Evolutionary conservation across 64 coral and sea anemone genomes (phyloP), one percentile per base, ranked within the genome.

Genomic region (Actinia tenebrosa): DNA sequence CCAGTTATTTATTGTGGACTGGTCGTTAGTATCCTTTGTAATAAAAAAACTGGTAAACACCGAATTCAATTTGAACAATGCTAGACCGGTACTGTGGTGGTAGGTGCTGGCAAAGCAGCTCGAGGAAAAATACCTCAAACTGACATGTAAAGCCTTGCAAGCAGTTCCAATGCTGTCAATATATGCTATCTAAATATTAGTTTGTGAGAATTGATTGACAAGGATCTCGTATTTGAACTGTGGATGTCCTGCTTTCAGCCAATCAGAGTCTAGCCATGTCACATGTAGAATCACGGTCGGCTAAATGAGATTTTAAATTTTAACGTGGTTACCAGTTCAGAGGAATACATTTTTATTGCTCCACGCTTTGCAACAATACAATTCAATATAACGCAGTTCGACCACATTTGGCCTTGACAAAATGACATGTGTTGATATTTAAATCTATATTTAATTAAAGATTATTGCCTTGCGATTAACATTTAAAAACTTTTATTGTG

Each of bases 231-330:
- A 75, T 75, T 75, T 30, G 69, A 75, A 75, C 69, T 75, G 25
- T 75, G 69, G 69, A 27, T 30, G 69, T 42, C 69, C 69, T 75
- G 69, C 10, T 42, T 10, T 42, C 23, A 11, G n/a, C 69, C 69
- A 75, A 75, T 75, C 69, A 75, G 25, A 75, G 26, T 9, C 69
- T 10, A 75, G 69, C 1, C 10, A n/a, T 75, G 69, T 75, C 69
- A 75, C 23, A 30, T 75, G 69, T 42, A 30, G 69, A 75, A 81
- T 81, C 79, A 53, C 50, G 79, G 79, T 81, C 16, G 43, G 43
- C 45, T 9, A 81, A 53, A 81, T 81, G 79, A 81, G 44, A 81
- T 81, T 81, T 81, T 81, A 81, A 81, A 53, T 50, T 81, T 53
- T 81, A 81, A 81, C 17, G 53, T 37, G 44, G 45, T 20, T 81